phyloP scores from a whole-genome alignment of 1,140 invertebrate genomes.

The Vanessa tameamea region DNA sequence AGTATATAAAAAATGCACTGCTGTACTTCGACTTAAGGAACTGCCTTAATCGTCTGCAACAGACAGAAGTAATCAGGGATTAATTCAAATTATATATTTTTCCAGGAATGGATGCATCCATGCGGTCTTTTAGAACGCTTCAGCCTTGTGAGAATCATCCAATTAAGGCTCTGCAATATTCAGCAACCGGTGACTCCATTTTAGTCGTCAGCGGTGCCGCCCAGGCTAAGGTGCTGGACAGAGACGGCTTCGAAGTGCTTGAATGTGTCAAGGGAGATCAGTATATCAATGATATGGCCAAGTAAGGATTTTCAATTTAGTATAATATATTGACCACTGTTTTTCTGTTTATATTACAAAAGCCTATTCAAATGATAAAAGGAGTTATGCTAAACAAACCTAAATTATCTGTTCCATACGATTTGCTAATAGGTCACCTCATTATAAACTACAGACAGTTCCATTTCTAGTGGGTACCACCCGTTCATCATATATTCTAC shows the following conservation, averaged over 20 bases:
- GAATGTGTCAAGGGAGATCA: constrained; percentile 98
- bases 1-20: too few relatives aligned
- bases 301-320: constrained; percentile 50
- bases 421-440: too few relatives aligned
- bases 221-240: constrained; percentile 96
- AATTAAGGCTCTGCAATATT: constrained; percentile 95
- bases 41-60: background rate
- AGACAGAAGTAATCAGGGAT: background rate
- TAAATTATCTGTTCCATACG: too few relatives aligned
- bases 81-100: constrained; percentile 7
- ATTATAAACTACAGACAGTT: too few relatives aligned
- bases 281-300: constrained; percentile 96
- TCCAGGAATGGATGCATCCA: constrained; percentile 92
- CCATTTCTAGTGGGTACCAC: too few relatives aligned
- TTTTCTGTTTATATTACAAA: too few relatives aligned
- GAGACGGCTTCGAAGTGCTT: constrained; percentile 97
- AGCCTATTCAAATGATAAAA: too few relatives aligned
- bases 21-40: too few relatives aligned
- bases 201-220: constrained; percentile 95
- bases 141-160: constrained; percentile 97
- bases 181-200: constrained; percentile 95
- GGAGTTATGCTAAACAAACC: too few relatives aligned
- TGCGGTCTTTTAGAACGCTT: constrained; percentile 94
- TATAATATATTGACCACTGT: background rate
- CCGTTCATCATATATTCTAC: too few relatives aligned